Conservation (phyloP, 2,113 vertebrate genomes). For the Solea senegalensis region DNA sequence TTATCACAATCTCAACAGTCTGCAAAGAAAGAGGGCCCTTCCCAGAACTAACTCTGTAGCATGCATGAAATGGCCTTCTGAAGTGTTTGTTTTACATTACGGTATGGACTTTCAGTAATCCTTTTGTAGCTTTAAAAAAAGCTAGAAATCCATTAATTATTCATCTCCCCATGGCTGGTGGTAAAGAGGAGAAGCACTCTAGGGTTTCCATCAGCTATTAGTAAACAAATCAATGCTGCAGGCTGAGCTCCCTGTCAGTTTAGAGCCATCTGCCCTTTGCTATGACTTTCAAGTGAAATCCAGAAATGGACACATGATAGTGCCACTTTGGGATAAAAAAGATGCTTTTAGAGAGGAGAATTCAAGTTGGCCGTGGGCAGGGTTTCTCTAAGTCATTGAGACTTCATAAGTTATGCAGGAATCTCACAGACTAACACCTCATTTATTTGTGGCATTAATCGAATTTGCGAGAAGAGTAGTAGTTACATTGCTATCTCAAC, state of each 20-base stretch:
- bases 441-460: slow-evolving; percentile 65
- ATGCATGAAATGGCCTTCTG: slow-evolving; percentile 54
- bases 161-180: slow-evolving; percentile 76
- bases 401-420: slow-evolving; percentile 26
- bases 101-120: slow-evolving; percentile 79
- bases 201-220: slow-evolving; percentile 82
- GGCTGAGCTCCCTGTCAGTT: slow-evolving; percentile 74
- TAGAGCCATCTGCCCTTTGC: slow-evolving; percentile 77
- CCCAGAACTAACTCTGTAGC: slow-evolving; percentile 49
- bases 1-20: slow-evolving; percentile 21
- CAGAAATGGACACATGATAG: slow-evolving; percentile 56
- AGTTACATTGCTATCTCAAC: slow-evolving; percentile 59
- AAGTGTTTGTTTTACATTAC: slow-evolving; percentile 73
- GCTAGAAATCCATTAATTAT: slow-evolving; percentile 83
- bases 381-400: slow-evolving; percentile 26
- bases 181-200: slow-evolving; percentile 80
- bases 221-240: slow-evolving; percentile 86
- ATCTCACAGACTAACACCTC: slow-evolving; percentile 40
- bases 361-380: slow-evolving; percentile 9
- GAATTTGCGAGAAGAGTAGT: slow-evolving; percentile 66
- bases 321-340: slow-evolving; percentile 36
- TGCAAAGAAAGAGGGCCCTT: slow-evolving; percentile 27
- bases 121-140: slow-evolving; percentile 80
- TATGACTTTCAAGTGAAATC: slow-evolving; percentile 70
- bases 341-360: slow-evolving; percentile 11